Percentiles rank a stretch among this genome's conserved stretches.
phyloP scores from a whole-genome alignment of 1,140 invertebrate species.

The Dendrolimus punctatus region DNA sequence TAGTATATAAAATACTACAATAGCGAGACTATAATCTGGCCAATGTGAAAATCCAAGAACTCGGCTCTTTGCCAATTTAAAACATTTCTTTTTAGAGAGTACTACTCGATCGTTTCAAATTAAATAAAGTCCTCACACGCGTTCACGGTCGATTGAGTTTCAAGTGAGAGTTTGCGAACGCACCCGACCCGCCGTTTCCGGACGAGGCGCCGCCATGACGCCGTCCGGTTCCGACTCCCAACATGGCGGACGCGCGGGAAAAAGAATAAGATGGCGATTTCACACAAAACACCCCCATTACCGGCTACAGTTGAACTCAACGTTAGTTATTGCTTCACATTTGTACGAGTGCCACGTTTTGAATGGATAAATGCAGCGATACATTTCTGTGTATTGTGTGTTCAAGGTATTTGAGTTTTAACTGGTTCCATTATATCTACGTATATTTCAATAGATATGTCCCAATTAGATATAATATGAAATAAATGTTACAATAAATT shows the following conservation, averaged over 20 bases:
- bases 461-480: no score
- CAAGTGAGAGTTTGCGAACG: constrained; percentile 41
- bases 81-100: constrained; percentile 4
- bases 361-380: constrained; percentile 12
- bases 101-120: not conserved
- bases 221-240: constrained; percentile 35
- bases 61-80: constrained; percentile 7
- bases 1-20: no score
- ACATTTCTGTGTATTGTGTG: no score
- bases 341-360: constrained; percentile 14
- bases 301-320: constrained; percentile 21
- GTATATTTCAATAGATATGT: no score
- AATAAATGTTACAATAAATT: no score
- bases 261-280: constrained; percentile 22
- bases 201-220: constrained; percentile 40
- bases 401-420: no score
- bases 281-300: constrained; percentile 35
- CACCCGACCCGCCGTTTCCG: constrained; percentile 31
- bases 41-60: no score
- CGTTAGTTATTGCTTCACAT: constrained; percentile 34
- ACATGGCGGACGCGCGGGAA: constrained; percentile 23
- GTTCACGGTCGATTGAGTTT: constrained; percentile 53
- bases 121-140: constrained; percentile 31
- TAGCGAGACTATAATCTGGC: no score
- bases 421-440: no score